Evolutionary conservation across 2,797 vertebrate genomes (phyloP), one percentile per base, ranked within the genome.

Genomic region (Decapterus maruadsi): DNA sequence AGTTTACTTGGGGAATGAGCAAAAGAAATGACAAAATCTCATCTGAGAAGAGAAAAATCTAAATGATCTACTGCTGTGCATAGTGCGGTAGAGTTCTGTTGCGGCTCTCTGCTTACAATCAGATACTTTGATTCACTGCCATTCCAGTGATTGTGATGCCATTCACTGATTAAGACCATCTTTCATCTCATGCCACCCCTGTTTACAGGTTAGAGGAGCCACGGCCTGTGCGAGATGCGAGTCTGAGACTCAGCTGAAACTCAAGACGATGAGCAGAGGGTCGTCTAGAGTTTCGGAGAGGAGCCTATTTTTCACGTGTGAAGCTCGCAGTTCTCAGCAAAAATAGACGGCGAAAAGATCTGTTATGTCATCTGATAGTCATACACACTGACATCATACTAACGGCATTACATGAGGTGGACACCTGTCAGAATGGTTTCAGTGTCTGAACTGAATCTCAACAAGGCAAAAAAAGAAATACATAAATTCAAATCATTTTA

Each of bases 1-100:
- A 9, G 59, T 68, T 46, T 53, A 61, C 50, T 75, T 16, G 3
- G 68, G 48, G 17, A 65, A 71, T 68, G 31, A 34, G 48, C 59
- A 59, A 14, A n/a, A 66, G 45, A 14, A 19, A 45, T 59, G 34
- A 43, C 45, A 19, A 51, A 51, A 63, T 54, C 29, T 36, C 43
- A 14, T 43, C 4, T 43, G 13, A 6, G 6, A 46, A 17, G 7
- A 8, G 5, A 7, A 17, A 46, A 19, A 8, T 48, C 29, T 19
- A 75, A 68, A 62, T 2, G 16, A 42, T 59, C 43, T 19, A 29
- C 36, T 51, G 16, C 36, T 8, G 17, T 10, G 26, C 29, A 43
- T 19, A 31, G 16, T 36, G 55, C 31, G 22, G 42, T 17, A 0
- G 46, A 16, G 46, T 29, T 65, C 59, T 56, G 12, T 31, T 34